Evolutionary conservation across 2,797 vertebrate species (phyloP), one percentile per base, ranked within the genome.

Genomic region (Threskiornis aethiopicus): DNA sequence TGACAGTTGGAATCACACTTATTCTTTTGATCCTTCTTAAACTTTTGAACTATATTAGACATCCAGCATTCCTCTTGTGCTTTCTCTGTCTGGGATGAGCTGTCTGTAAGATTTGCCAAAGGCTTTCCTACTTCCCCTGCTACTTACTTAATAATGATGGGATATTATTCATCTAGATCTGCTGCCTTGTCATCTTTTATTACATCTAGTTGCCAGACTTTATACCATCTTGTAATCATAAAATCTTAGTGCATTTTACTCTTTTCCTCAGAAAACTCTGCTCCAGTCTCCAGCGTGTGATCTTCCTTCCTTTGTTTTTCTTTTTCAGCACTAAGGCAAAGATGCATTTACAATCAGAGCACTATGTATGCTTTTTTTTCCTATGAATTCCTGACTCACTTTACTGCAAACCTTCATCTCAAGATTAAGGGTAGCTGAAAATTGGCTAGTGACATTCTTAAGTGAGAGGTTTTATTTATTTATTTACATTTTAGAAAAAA

Each of bases 101-200:
- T 84, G 65, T 66, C 54, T 14, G 3, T 59, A 80, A 92, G 71
- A 87, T 87, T 93, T 96, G 77, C 83, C 91, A 83, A 87, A 90
- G 88, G 90, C 87, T 96, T 95, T 95, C 86, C 83, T 94, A 6
- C 62, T 89, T 93, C 73, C 73, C 41, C 55, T 90, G 70, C 51
- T 82, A 52, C 87, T 93, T 95, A 71, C 70, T 88, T 96, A 59
- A 70, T 87, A 94, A 95, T 77, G 62, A 90, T 55, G 16, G 47
- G 70, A 84, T 87, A 79, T 91, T 94, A 91, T 84, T 95, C 62
- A 70, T 93, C 80, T 73, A 84, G 57, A 90, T 89, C 70, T 90
- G 21, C 62, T 91, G 58, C 47, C 79, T 90, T 95, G 91, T 96
- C 94, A 89, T 81, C 44, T 93, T 91, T 94, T 92, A 94, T 96